phyloP scores from a whole-genome alignment of 2,888 invertebrate species.

The Ametastegia equiseti region DNA sequence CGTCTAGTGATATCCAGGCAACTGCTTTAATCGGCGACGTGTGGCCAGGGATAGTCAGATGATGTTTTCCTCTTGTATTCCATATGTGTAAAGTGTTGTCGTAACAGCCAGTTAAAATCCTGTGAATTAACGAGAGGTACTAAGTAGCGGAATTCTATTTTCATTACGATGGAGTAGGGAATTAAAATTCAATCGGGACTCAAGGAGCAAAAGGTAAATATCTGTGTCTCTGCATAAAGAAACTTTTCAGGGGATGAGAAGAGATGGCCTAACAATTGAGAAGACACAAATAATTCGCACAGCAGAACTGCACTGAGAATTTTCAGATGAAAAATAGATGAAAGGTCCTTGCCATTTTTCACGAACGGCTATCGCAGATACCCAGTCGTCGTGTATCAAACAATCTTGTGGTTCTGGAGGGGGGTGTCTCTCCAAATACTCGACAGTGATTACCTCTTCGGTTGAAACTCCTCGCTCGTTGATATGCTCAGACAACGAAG shows the following conservation, averaged over 20 bases:
- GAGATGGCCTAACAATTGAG: too few species aligned
- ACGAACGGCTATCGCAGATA: constrained; percentile 88
- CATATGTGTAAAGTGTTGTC: constrained; percentile 95
- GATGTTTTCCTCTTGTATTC: constrained; percentile 90
- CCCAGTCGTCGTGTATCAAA: constrained; percentile 98
- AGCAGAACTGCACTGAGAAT: too few species aligned
- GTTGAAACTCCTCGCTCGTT: constrained; percentile 86
- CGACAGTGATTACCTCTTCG: constrained; percentile 92
- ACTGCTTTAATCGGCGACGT: constrained; percentile 92
- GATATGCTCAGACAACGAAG: constrained; percentile 86
- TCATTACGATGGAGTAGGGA: constrained; percentile 57
- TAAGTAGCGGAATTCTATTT: constrained; percentile 56
- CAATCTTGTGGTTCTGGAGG: constrained; percentile 96
- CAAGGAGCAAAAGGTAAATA: too few species aligned
- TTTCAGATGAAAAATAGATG: neutral
- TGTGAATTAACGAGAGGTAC: constrained; percentile 65
- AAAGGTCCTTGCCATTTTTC: constrained; percentile 80
- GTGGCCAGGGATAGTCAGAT: constrained; percentile 91
- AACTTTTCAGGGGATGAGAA: too few species aligned
- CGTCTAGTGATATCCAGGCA: constrained; percentile 87
- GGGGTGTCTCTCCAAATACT: constrained; percentile 93
- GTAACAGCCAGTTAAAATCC: constrained; percentile 95
- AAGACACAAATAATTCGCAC: too few species aligned
- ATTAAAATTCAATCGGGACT: neutral
- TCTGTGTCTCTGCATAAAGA: too few species aligned